Conservation (phyloP, 1,140 invertebrate genomes). For the Cydia amplana region DNA sequence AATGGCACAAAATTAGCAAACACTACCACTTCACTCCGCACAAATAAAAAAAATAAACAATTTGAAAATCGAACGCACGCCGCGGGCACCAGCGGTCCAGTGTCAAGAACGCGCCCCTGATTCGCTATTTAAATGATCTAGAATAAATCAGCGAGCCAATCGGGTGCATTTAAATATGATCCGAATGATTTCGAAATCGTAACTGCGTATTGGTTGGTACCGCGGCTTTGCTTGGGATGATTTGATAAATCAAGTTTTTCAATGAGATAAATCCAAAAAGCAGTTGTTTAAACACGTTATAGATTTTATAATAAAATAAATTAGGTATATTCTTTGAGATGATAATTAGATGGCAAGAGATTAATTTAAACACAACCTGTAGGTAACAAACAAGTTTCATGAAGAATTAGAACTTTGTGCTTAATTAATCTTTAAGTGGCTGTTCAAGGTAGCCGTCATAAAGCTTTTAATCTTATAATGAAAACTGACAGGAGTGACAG, state of each 20-base stretch:
- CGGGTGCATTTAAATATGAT: slow-evolving; percentile 11
- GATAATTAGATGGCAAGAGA: too few relatives aligned
- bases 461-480: too few relatives aligned
- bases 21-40: slow-evolving; percentile 37
- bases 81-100: slow-evolving; percentile 47
- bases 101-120: slow-evolving; percentile 51
- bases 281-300: too few relatives aligned
- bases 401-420: too few relatives aligned
- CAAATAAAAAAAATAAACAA: slow-evolving; percentile 24
- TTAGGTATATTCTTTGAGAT: too few relatives aligned
- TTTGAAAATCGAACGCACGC: slow-evolving; percentile 36
- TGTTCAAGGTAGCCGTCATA: not conserved
- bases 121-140: slow-evolving; percentile 67
- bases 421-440: not conserved
- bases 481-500: too few relatives aligned
- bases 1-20: slow-evolving; percentile 31
- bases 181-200: slow-evolving; percentile 28
- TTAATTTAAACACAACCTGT: too few relatives aligned
- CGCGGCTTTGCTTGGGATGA: not conserved
- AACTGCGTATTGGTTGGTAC: not conserved
- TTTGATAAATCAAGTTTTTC: too few relatives aligned
- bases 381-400: too few relatives aligned
- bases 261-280: too few relatives aligned
- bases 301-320: too few relatives aligned
- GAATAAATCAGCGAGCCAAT: slow-evolving; percentile 38